These are phyloP conservation scores for Fregata magnificens DNA, from an alignment of 2,113 vertebrate genomes.

Conservation along the genomic window DNA sequence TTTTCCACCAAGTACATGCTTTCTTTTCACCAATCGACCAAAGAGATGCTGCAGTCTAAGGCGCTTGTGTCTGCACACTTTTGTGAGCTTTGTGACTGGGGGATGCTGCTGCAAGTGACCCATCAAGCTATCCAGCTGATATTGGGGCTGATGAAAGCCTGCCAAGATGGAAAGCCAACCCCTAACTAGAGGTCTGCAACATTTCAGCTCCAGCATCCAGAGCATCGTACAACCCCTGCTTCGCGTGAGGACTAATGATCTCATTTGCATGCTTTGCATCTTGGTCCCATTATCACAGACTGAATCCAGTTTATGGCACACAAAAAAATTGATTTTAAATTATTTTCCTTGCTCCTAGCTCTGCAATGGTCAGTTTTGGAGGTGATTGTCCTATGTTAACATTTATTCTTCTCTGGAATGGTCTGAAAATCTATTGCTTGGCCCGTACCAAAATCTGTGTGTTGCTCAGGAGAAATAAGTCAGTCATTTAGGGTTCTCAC, in stretches of 20 bases:
- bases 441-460: background rate
- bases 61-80: background rate
- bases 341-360: background rate
- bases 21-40: rapidly evolving
- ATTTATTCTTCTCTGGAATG: background rate
- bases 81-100: background rate
- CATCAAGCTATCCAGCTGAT: background rate
- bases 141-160: background rate
- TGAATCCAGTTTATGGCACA: background rate
- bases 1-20: background rate
- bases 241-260: background rate
- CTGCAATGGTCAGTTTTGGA: background rate
- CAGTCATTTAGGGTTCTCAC: background rate
- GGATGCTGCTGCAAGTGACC: background rate
- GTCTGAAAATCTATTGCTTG: background rate
- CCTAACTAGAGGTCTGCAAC: background rate
- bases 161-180: background rate
- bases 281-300: background rate
- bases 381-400: background rate
- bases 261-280: background rate
- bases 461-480: background rate
- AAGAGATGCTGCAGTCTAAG: background rate
- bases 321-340: background rate
- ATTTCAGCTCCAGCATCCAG: background rate
- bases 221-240: background rate